These are phyloP conservation scores for Platysternon megacephalum DNA, from an alignment of 2,113 vertebrate genomes.

Conservation along the genomic window DNA sequence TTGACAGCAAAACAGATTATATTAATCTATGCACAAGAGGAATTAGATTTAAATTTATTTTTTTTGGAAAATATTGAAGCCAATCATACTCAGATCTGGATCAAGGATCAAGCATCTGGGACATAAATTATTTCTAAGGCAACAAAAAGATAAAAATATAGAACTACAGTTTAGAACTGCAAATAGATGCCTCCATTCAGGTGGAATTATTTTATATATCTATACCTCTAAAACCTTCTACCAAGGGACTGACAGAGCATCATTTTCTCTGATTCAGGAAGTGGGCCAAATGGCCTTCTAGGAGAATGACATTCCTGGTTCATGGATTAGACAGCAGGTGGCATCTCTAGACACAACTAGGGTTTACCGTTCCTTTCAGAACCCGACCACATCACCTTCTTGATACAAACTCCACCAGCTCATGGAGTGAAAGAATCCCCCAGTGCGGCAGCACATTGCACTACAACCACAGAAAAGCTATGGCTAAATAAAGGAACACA, in stretches of 20 bases:
- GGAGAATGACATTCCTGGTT: background rate
- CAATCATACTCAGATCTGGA: background rate
- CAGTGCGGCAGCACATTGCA: background rate
- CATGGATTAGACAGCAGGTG: background rate
- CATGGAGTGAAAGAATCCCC: background rate
- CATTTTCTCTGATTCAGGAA: background rate
- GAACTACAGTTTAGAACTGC: background rate
- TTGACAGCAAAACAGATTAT: too few relatives aligned
- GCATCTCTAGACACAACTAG: background rate
- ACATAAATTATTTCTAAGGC: background rate
- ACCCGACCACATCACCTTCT: too few relatives aligned
- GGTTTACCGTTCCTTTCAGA: background rate
- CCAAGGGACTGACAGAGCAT: background rate
- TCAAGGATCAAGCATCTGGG: background rate
- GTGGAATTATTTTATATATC: background rate
- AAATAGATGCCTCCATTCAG: background rate
- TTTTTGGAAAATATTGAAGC: background rate
- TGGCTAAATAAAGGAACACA: background rate
- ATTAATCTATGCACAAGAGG: background rate
- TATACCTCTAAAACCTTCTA: background rate
- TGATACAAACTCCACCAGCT: background rate
- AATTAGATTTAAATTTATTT: background rate
- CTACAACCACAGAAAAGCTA: background rate
- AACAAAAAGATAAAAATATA: background rate
- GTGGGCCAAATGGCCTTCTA: accelerated